Percentiles rank a stretch among this genome's conserved stretches.
Evolutionary conservation across 2,888 invertebrate species (phyloP).

Genomic region (Apeira syringaria): DNA sequence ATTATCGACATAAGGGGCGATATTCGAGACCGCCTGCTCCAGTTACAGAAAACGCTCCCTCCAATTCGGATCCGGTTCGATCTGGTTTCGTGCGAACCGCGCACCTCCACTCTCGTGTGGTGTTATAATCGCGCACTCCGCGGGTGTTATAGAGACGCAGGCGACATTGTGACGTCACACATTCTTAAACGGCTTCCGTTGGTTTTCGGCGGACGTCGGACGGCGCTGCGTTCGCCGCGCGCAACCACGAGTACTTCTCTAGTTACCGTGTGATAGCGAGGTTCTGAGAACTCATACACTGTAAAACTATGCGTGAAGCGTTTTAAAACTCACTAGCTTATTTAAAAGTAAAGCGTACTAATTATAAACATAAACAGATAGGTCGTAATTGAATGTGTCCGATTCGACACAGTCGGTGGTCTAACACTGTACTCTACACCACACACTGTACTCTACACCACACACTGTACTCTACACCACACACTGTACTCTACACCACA

Average conservation of each 20-base stretch:
- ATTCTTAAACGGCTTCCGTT: conserved; percentile 23
- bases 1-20: conserved; percentile 79
- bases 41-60: conserved; percentile 78
- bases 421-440: not conserved
- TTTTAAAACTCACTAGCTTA: too few species aligned
- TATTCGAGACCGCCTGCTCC: conserved; percentile 77
- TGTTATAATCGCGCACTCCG: conserved; percentile 49
- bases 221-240: not conserved
- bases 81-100: conserved; percentile 66
- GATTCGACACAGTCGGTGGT: conserved; percentile 1
- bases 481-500: not conserved
- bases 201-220: conserved; percentile 22
- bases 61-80: conserved; percentile 76
- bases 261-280: too few species aligned
- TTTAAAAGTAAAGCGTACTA: too few species aligned
- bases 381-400: not conserved
- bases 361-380: not conserved
- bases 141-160: conserved; percentile 24
- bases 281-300: too few species aligned
- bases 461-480: not conserved
- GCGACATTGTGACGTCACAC: conserved; percentile 27
- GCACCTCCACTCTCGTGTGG: conserved; percentile 71
- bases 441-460: not conserved
- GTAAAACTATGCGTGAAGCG: too few species aligned
- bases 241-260: too few species aligned